Evolutionary conservation across 2,797 vertebrate species (phyloP), one percentile per base, ranked within the genome.

Genomic region (Pogonophryne albipinna): DNA sequence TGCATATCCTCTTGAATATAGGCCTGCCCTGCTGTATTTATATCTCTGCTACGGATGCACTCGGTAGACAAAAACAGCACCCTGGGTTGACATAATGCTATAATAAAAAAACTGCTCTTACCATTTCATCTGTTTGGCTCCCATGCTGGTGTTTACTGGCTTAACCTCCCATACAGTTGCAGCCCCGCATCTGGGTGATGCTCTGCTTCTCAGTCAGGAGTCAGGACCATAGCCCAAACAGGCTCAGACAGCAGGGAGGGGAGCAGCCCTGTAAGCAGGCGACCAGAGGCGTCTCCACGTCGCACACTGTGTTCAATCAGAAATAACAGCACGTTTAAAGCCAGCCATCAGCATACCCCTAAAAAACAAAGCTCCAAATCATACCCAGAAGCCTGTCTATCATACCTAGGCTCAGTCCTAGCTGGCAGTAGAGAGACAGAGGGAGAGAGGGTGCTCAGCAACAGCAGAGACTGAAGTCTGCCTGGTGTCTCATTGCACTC

Each of bases 91-190:
- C 59, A 44, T 55, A 61, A 60, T 68, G 23, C 17, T 67, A 68
- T 58, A 45, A 63, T 34, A 23, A 51, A 42, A 42, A 61, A 71
- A 56, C 46, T 44, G 55, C 77, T 83, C 94, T 92, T 93, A 95
- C 95, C 95, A 95, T 95, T 95, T 95, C 94, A 95, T 95, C 87
- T 93, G 95, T 92, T 95, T 95, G 73, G 94, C 95, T 93, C 95
- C 95, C 95, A 95, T 95, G 88, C 89, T 94, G 93, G 41, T 86
- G 60, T 85, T 78, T 72, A 82, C 79, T 76, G 82, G 77, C 74
- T 89, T 93, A 94, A 80, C 89, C 91, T 85, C 91, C 92, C 90
- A 89, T 86, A 80, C 83, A 92, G 85, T 75, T 50, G 3, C 71
- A 87, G 83, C 78, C 82, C 82, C 44, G 71, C 87, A 91, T 93